phyloP scores from a whole-genome alignment of 2,797 vertebrate genomes.

The Sternarchorhynchus goeldii region DNA sequence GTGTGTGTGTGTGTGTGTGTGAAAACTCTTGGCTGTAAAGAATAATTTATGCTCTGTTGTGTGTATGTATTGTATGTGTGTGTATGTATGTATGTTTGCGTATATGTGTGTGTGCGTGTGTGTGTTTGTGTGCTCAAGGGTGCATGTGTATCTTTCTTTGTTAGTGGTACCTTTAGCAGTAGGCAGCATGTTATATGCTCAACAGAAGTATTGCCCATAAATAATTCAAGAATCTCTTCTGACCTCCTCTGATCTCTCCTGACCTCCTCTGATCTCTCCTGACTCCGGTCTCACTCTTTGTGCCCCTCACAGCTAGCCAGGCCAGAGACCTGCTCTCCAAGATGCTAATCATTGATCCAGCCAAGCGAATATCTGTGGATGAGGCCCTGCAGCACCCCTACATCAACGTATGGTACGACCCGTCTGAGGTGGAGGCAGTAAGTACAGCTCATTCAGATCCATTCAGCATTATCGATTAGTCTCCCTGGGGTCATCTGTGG shows the following conservation, averaged over 20 bases:
- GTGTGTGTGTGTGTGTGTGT: too few species aligned
- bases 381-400: constrained; percentile 98
- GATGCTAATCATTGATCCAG: constrained; percentile 98
- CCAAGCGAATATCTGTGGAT: constrained; percentile 98
- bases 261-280: neutral
- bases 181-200: too few species aligned
- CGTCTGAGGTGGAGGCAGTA: constrained; percentile 98
- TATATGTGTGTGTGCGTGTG: too few species aligned
- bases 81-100: too few species aligned
- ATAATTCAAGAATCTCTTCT: neutral
- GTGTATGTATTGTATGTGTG: too few species aligned
- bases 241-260: neutral
- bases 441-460: constrained; percentile 62
- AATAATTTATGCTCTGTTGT: too few species aligned
- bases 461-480: constrained; percentile 54
- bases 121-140: too few species aligned
- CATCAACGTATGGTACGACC: constrained; percentile 99
- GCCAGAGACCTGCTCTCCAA: constrained; percentile 98
- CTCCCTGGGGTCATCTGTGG: constrained; percentile 37
- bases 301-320: constrained; percentile 88
- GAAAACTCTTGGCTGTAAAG: too few species aligned
- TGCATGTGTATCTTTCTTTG: too few species aligned
- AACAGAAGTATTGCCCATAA: too few species aligned
- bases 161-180: too few species aligned
- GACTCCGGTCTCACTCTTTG: neutral